These are phyloP conservation scores for Pelecanus crispus DNA, from an alignment of 2,113 vertebrate genomes.

Conservation along the genomic window DNA sequence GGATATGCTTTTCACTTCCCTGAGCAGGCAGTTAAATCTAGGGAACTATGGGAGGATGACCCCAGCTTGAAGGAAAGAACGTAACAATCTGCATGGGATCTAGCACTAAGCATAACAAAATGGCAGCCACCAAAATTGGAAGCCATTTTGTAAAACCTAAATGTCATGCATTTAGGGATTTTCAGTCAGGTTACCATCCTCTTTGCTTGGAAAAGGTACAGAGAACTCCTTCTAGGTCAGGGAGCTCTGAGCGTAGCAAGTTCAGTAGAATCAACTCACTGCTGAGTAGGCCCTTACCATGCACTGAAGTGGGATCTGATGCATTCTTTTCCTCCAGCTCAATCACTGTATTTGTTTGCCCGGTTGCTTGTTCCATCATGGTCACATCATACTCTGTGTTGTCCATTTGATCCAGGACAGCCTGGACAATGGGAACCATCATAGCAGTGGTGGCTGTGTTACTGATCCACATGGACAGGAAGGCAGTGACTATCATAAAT, in stretches of 20 bases:
- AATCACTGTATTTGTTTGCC: constrained; percentile 15
- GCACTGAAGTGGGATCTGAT: background rate
- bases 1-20: background rate
- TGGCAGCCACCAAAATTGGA: background rate
- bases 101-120: background rate
- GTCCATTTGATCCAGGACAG: constrained; percentile 85
- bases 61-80: background rate
- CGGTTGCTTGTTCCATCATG: background rate
- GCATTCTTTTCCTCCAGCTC: constrained; percentile 59
- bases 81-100: background rate
- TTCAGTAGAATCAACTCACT: background rate
- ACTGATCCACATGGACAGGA: constrained; percentile 99
- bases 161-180: background rate
- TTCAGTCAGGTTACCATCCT: background rate
- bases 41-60: background rate
- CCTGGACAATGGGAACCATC: constrained; percentile 96
- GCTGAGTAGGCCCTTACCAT: constrained; percentile 5
- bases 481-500: constrained; percentile 92
- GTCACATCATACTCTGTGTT: constrained; percentile 41
- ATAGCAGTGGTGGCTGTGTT: constrained; percentile 96
- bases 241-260: background rate
- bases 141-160: background rate
- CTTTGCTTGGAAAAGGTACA: background rate
- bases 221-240: background rate
- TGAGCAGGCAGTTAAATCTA: background rate